phyloP scores from a whole-genome alignment of 2,888 invertebrate genomes.

The Mesoligia furuncula region DNA sequence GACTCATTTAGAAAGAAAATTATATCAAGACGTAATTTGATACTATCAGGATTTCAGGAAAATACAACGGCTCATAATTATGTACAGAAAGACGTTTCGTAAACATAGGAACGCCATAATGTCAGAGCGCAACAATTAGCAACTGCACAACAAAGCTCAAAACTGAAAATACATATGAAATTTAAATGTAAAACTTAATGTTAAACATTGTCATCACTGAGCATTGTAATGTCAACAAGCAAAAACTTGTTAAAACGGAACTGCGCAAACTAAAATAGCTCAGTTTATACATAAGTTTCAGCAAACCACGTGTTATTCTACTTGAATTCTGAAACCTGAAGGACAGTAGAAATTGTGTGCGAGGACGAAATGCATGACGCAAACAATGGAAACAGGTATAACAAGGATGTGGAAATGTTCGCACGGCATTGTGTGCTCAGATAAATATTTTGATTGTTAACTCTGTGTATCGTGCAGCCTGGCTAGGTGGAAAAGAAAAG shows the following conservation, averaged over 20 bases:
- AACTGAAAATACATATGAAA: slow-evolving; percentile 8
- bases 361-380: slow-evolving; percentile 63
- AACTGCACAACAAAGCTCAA: slow-evolving; percentile 1
- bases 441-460: slow-evolving; percentile 62
- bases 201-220: slow-evolving; percentile 37
- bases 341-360: slow-evolving; percentile 64
- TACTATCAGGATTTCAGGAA: not conserved
- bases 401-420: slow-evolving; percentile 68
- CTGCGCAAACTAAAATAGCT: slow-evolving; percentile 56
- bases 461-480: slow-evolving; percentile 30
- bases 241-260: slow-evolving; percentile 59
- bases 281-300: slow-evolving; percentile 49
- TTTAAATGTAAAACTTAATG: slow-evolving; percentile 27
- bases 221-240: slow-evolving; percentile 47
- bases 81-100: not conserved
- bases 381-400: slow-evolving; percentile 63
- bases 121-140: slow-evolving; percentile 6
- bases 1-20: not conserved
- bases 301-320: slow-evolving; percentile 52
- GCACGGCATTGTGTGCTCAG: slow-evolving; percentile 57
- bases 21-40: not conserved
- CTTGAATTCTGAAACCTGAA: slow-evolving; percentile 47
- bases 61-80: not conserved
- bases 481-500: slow-evolving; percentile 41
- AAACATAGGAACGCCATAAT: not conserved